Conservation (phyloP, 1,140 invertebrate genomes). For the Aphelinus certus region DNA sequence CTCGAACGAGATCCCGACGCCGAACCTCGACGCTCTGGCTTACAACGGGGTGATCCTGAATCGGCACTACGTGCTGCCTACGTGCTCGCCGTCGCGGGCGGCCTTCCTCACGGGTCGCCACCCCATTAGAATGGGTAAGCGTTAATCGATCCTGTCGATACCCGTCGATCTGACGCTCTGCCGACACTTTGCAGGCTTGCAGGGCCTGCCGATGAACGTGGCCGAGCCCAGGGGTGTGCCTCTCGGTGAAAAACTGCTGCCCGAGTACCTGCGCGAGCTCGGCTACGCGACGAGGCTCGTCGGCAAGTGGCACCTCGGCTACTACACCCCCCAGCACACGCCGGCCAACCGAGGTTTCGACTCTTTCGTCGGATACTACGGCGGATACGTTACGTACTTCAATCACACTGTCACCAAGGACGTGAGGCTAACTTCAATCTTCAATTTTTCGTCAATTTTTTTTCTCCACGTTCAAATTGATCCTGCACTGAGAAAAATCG, state of each 20-base stretch:
- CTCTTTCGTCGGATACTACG: slow-evolving; percentile 63
- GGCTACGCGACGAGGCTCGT: slow-evolving; percentile 67
- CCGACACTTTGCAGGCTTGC: slow-evolving; percentile 8
- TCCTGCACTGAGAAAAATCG: no score
- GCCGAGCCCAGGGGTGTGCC: slow-evolving; percentile 65
- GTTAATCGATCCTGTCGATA: no score
- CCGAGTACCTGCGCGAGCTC: slow-evolving; percentile 67
- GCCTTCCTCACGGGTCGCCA: slow-evolving; percentile 76
- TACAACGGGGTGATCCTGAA: slow-evolving; percentile 72
- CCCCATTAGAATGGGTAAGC: slow-evolving; percentile 71
- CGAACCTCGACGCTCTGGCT: slow-evolving; percentile 73
- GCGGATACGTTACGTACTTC: slow-evolving; percentile 64
- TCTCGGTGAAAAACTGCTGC: slow-evolving; percentile 61
- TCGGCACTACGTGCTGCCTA: slow-evolving; percentile 71
- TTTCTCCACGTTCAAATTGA: no score
- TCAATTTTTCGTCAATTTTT: no score
- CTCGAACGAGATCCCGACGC: slow-evolving; percentile 73
- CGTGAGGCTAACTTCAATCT: not conserved
- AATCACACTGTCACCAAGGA: slow-evolving; percentile 48
- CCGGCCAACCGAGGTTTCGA: slow-evolving; percentile 66
- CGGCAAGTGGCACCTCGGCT: slow-evolving; percentile 70
- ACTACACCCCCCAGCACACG: slow-evolving; percentile 57
- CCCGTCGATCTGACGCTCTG: not conserved
- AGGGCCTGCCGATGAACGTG: slow-evolving; percentile 39
- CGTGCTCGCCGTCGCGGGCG: slow-evolving; percentile 72